Conservation (phyloP, 2,113 vertebrate genomes). For the Oxygymnocypris stewartii region DNA sequence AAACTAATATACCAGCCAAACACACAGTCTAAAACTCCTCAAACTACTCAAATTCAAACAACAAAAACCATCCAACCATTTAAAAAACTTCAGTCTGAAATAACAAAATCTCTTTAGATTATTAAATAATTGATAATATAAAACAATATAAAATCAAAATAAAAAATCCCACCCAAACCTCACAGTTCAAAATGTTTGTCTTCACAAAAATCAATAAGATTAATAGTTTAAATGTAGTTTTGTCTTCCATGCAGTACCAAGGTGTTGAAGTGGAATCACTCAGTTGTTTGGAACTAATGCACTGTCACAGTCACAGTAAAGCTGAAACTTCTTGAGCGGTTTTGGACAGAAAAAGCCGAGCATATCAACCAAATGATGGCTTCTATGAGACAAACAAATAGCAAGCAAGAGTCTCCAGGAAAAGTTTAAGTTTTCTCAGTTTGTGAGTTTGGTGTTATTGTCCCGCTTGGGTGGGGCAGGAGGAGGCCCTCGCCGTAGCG, state of each 20-base stretch:
- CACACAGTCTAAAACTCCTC: conserved; percentile 33
- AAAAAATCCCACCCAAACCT: conserved; percentile 31
- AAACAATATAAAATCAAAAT: conserved; percentile 64
- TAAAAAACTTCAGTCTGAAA: conserved; percentile 57
- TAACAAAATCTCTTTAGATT: conserved; percentile 65
- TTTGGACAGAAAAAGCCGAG: conserved; percentile 59
- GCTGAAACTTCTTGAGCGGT: conserved; percentile 50
- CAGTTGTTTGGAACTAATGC: conserved; percentile 47
- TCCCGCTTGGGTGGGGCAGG: conserved; percentile 93
- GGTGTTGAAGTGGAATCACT: conserved; percentile 58
- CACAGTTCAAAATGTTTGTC: conserved; percentile 28
- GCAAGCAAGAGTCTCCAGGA: not conserved
- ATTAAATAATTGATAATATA: conserved; percentile 77
- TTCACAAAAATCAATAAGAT: conserved; percentile 48
- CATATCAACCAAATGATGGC: conserved; percentile 42
- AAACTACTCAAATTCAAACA: not conserved
- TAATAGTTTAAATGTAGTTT: conserved; percentile 55
- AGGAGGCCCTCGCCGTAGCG: conserved; percentile 88
- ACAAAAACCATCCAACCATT: conserved; percentile 32
- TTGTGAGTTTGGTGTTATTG: conserved; percentile 91
- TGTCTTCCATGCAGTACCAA: conserved; percentile 73
- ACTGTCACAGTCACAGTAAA: conserved; percentile 64
- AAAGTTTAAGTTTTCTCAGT: conserved; percentile 31
- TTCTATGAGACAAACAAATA: not conserved
- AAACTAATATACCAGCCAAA: conserved; percentile 22